Evolutionary conservation across 2,113 vertebrate genomes (phyloP).

Genomic region (Xenotilapia flavipinnis): DNA sequence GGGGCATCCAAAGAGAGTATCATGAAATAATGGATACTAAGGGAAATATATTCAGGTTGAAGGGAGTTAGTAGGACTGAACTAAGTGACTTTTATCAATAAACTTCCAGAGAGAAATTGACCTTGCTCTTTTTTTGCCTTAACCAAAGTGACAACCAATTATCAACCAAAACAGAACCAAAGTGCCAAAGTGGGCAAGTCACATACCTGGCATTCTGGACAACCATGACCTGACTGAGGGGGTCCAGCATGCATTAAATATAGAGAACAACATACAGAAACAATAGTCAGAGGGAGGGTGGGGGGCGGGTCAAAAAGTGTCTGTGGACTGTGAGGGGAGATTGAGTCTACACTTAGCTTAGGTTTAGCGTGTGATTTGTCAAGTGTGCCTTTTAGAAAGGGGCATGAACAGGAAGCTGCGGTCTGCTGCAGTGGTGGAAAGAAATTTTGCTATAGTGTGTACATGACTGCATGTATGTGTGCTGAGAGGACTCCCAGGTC

Average conservation of each 20-base stretch:
- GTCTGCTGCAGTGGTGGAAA: background rate
- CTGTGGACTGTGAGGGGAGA: slow-evolving; percentile 29
- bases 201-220: slow-evolving; percentile 98
- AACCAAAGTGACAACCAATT: slow-evolving; percentile 50
- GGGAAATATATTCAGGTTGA: background rate
- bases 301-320: slow-evolving; percentile 46
- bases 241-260: slow-evolving; percentile 79
- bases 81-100: background rate
- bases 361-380: background rate
- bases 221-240: slow-evolving; percentile 99
- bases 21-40: background rate
- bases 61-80: slow-evolving; percentile 25
- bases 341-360: background rate
- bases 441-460: slow-evolving; percentile 3
- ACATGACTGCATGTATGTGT: slow-evolving; percentile 2
- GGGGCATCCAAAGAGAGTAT: background rate
- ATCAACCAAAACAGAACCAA: slow-evolving; percentile 47
- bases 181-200: slow-evolving; percentile 58
- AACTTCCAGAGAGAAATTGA: background rate
- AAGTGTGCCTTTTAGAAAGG: background rate
- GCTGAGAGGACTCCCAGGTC: slow-evolving; percentile 6
- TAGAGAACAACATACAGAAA: slow-evolving; percentile 74
- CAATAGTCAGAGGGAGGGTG: slow-evolving; percentile 67
- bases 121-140: background rate
- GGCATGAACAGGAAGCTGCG: background rate